Evolutionary conservation across 2,888 invertebrate genomes (phyloP), one percentile per base, ranked within the genome.

Genomic region (Drepana falcataria): DNA sequence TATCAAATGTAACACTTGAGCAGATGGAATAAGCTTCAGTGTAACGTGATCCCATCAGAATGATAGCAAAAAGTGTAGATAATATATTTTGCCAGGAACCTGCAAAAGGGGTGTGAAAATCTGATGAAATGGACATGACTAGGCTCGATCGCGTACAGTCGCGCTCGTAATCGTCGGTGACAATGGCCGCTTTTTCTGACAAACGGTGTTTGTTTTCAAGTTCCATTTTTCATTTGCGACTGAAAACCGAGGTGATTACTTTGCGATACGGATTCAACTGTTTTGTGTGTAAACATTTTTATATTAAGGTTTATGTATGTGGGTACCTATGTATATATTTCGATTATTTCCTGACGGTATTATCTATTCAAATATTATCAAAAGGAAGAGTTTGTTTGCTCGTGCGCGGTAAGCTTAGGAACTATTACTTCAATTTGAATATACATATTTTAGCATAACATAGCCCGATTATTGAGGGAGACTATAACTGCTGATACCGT

Each of bases 71-170:
- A 64, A 60, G 44, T 44, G 44, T 44, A 21, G 21, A 21, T 21
- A 64, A 59, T 59, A 57, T 63, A 66, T 69, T 65, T 60, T 59
- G 51, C 40, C 55, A 55, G 48, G 55, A 61, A 60, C 59, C 59
- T 56, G 55, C 55, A 63, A 73, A 68, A 66, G 56, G 63, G 69
- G 68, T 61, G 73, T 67, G 73, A 75, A 75, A 73, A 73, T 67
- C 64, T 63, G 58, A 74, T 74, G 73, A 71, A 75, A 77, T 67
- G 66, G 70, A 69, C 70, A 74, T 76, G 80, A 76, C 72, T 71
- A 58, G 63, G 64, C 73, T 60, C 59, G 70, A 62, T 63, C 9
- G 65, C 56, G 53, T 57, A 57, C 51, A 44, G 44, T 9, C 44
- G 44, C 44, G 44, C 44, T 44, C 44, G 2, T 9, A 44, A 44